Base-by-base conservation (phyloP, 1,140 invertebrate genomes). In the Megathymus violae region DNA sequence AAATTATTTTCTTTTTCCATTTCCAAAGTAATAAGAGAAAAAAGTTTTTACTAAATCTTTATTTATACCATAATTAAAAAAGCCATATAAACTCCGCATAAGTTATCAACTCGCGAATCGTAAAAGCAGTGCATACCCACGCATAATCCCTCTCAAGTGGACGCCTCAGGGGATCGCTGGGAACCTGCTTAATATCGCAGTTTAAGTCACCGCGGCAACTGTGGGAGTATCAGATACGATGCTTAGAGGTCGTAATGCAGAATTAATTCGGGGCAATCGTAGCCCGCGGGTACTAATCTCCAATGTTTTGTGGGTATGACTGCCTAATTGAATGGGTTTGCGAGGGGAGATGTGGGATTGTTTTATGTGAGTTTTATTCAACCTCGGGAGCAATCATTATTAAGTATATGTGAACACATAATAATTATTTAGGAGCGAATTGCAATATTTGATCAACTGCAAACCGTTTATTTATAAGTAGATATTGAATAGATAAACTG, bases 61-160 rank as follows among this genome's bases (percentile, higher is more conserved):
- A n/a, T n/a, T n/a, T n/a, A n/a, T n/a, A n/a, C n/a, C n/a, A n/a
- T n/a, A n/a, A n/a, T n/a, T n/a, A n/a, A n/a, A n/a, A n/a, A n/a
- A n/a, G n/a, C n/a, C n/a, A 76, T 73, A 59, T 74, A 58, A 67
- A 14, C 71, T 48, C 11, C 19, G 15, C 50, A n/a, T 11, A 19
- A 62, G 9, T 13, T 56, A 19, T 47, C 44, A n/a, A 54, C 44
- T 36, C 67, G 65, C 64, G 61, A 69, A 25, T 61, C 52, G 60
- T 48, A 65, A 67, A 60, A 67, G 62, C 31, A 36, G 62, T 47
- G 40, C 58, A 69, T 56, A 38, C 63, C 40, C 54, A 34, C 41
- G 43, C 17, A 34, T 82, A 88, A 86, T 85, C 83, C 82, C 36
- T 67, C 48, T 68, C 78, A 80, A 88, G 80, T 85, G 80, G 65